A percentile compares a stretch with the other conserved stretches of the same genome.
Conservation (phyloP, 2,113 vertebrate genomes). For the Ceratotherium simum region DNA sequence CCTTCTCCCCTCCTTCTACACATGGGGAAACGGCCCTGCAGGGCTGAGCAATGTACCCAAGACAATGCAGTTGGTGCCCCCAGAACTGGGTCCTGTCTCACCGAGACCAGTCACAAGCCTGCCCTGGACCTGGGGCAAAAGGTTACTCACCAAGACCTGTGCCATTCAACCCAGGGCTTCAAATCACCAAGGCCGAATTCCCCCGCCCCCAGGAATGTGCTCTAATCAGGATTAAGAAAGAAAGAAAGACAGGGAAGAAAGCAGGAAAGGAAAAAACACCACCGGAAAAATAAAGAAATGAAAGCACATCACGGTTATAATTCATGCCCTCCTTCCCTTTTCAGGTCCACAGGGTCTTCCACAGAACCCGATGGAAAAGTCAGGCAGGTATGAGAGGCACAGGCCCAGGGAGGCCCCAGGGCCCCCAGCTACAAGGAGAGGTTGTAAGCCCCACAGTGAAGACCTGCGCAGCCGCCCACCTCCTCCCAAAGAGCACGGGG, state of each 20-base stretch:
- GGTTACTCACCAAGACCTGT: neutral
- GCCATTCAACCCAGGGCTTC: neutral
- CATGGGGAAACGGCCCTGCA: neutral
- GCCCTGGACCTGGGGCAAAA: no score
- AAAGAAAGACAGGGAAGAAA: no score
- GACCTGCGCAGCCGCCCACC: neutral
- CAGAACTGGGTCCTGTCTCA: neutral
- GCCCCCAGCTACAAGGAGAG: neutral
- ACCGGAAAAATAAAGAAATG: no score
- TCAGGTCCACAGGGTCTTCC: neutral
- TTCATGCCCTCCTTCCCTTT: neutral
- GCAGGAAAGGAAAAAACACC: no score
- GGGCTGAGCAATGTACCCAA: no score
- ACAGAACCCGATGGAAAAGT: neutral
- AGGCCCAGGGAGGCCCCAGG: neutral
- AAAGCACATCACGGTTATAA: neutral
- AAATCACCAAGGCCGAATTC: neutral
- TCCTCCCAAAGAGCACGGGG: neutral
- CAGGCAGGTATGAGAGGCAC: no score
- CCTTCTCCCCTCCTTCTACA: rapidly evolving
- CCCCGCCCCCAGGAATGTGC: neutral
- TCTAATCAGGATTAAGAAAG: neutral
- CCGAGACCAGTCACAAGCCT: neutral
- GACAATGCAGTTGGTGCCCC: neutral
- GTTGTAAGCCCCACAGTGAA: rapidly evolving